Evolutionary conservation across 2,113 vertebrate species (phyloP).

Genomic region (Rhinogobius similis): DNA sequence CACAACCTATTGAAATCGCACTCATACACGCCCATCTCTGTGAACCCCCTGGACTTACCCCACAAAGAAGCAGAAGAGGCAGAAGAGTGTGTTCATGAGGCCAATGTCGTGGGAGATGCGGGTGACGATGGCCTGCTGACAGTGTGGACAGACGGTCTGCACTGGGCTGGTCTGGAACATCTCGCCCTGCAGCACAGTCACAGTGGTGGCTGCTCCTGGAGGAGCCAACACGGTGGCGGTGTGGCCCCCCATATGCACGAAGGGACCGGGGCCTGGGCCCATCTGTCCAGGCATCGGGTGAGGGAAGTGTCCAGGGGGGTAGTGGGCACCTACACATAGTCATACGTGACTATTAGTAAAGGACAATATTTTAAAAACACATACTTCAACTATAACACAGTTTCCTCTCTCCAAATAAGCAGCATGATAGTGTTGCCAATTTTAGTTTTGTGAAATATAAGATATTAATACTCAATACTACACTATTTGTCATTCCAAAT

Average conservation of each 20-base stretch:
- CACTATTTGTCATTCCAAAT: too few species aligned
- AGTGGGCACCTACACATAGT: conserved; percentile 79
- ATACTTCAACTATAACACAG: too few species aligned
- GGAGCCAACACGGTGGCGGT: conserved; percentile 89
- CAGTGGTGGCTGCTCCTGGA: conserved; percentile 86
- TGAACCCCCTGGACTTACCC: conserved; percentile 79
- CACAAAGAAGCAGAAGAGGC: conserved; percentile 96
- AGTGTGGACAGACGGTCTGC: conserved; percentile 96
- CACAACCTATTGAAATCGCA: neutral
- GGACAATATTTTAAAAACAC: neutral
- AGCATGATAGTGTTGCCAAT: too few species aligned
- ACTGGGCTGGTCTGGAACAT: conserved; percentile 92
- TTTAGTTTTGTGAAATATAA: too few species aligned
- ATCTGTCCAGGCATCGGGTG: conserved; percentile 74
- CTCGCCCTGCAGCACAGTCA: conserved; percentile 95
- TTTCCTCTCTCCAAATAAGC: too few species aligned
- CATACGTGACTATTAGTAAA: neutral
- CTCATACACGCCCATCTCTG: neutral
- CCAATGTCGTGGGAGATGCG: conserved; percentile 92
- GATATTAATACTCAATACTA: too few species aligned
- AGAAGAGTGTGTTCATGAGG: conserved; percentile 95
- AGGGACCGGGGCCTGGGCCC: conserved; percentile 77
- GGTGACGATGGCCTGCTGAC: conserved; percentile 95
- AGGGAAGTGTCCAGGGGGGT: conserved; percentile 77
- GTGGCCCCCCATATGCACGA: conserved; percentile 83